These are phyloP conservation scores for Periophthalmodon schlosseri DNA, from an alignment of 2,113 vertebrate genomes.

Conservation along the genomic window DNA sequence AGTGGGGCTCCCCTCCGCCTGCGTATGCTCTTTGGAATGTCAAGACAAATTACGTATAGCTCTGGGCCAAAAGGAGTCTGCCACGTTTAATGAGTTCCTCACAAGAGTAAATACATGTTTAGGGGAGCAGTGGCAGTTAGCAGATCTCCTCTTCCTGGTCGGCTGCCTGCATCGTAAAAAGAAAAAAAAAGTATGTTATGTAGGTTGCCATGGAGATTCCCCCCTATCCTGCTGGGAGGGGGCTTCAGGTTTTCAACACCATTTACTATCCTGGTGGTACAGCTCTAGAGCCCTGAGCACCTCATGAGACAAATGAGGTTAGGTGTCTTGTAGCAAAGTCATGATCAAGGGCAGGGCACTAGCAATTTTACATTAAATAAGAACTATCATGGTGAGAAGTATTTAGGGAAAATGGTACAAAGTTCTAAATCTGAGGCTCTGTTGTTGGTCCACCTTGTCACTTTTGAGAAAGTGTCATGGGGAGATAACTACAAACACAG, in stretches of 20 bases:
- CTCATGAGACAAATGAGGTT: conserved; percentile 22
- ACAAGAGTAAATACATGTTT: conserved; percentile 61
- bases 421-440: too few relatives aligned
- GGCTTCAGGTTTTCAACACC: conserved; percentile 58
- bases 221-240: conserved; percentile 33
- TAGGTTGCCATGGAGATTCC: conserved; percentile 50
- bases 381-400: too few relatives aligned
- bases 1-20: conserved; percentile 23
- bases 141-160: conserved; percentile 28
- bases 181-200: conserved; percentile 8
- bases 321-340: conserved; percentile 11
- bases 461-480: too few relatives aligned
- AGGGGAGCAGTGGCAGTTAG: conserved; percentile 33
- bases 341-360: conserved; percentile 16
- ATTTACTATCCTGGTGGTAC: conserved; percentile 36
- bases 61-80: conserved; percentile 29
- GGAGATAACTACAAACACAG: too few relatives aligned
- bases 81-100: conserved; percentile 54
- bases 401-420: too few relatives aligned
- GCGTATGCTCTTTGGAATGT: conserved; percentile 33
- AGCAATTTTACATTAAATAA: too few relatives aligned
- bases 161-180: conserved; percentile 38
- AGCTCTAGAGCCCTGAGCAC: conserved; percentile 33
- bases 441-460: too few relatives aligned
- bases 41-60: conserved; percentile 40